A percentile compares a stretch with the other conserved stretches of the same genome.
Evolutionary conservation across 2,113 vertebrate genomes (phyloP).

Genomic region (Ptilonorhynchus violaceus): DNA sequence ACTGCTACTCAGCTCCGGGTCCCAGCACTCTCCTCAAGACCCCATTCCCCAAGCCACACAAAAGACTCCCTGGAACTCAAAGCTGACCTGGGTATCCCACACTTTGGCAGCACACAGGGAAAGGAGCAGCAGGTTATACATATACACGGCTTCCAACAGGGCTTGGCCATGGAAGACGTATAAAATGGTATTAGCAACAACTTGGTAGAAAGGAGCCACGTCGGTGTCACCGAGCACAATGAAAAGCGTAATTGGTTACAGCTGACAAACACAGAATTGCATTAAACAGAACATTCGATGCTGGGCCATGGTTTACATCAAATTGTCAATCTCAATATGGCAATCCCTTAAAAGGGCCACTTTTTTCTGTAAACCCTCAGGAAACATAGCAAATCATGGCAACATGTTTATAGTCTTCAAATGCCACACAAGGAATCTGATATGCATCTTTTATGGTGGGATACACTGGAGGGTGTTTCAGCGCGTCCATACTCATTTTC

Average conservation of each 20-base stretch:
- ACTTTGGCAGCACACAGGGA: neutral
- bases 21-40: neutral
- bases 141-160: neutral
- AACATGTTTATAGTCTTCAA: constrained; percentile 75
- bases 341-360: constrained; percentile 49
- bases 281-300: constrained; percentile 62
- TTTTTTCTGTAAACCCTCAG: constrained; percentile 51
- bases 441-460: constrained; percentile 56
- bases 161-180: neutral
- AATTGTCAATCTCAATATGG: constrained; percentile 79
- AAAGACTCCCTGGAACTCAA: neutral
- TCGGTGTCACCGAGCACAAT: constrained; percentile 61
- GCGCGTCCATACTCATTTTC: constrained; percentile 61
- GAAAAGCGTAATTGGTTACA: constrained; percentile 68
- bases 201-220: constrained; percentile 28
- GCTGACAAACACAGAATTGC: constrained; percentile 60
- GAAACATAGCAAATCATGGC: constrained; percentile 74
- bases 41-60: neutral
- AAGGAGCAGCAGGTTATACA: neutral
- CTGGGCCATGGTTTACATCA: constrained; percentile 78
- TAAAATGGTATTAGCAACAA: constrained; percentile 10
- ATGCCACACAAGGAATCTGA: constrained; percentile 70
- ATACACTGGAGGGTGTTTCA: constrained; percentile 38
- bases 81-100: neutral
- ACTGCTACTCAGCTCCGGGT: neutral